Percentiles rank a stretch among this genome's conserved stretches.
Evolutionary conservation across 2,797 vertebrate species (phyloP).

Genomic region (Ambastaia sidthimunki): DNA sequence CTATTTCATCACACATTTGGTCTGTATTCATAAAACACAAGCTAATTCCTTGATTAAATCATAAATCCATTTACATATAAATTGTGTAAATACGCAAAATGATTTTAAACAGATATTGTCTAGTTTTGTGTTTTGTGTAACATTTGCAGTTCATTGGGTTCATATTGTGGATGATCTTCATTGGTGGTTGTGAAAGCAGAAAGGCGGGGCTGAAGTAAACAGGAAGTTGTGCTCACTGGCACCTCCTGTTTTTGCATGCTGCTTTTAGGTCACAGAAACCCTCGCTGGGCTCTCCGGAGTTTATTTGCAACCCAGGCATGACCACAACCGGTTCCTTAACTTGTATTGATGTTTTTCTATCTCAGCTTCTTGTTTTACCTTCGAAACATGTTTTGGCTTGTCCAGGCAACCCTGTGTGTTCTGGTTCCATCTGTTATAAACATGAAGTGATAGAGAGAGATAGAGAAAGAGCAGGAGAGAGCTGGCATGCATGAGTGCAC

Average conservation of each 20-base stretch:
- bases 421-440: background rate
- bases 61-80: background rate
- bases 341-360: constrained; percentile 65
- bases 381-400: constrained; percentile 47
- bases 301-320: background rate
- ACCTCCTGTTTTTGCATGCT: constrained; percentile 2
- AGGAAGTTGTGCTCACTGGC: constrained; percentile 32
- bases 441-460: background rate
- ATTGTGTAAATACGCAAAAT: background rate
- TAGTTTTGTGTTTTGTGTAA: background rate
- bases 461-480: background rate
- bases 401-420: constrained; percentile 15
- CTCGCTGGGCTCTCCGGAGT: constrained; percentile 19
- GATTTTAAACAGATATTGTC: background rate
- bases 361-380: constrained; percentile 29
- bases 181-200: background rate
- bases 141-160: constrained; percentile 16
- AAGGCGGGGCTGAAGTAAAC: constrained; percentile 25
- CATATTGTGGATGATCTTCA: background rate
- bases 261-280: constrained; percentile 18
- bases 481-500: background rate
- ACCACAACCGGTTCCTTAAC: constrained; percentile 20
- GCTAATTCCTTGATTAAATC: no score
- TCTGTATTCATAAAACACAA: no score
- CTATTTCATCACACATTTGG: background rate